A percentile compares a stretch with the other conserved stretches of the same genome.
Evolutionary conservation across 2,797 vertebrate species (phyloP).

Genomic region (Dromococcyx pavoninus): DNA sequence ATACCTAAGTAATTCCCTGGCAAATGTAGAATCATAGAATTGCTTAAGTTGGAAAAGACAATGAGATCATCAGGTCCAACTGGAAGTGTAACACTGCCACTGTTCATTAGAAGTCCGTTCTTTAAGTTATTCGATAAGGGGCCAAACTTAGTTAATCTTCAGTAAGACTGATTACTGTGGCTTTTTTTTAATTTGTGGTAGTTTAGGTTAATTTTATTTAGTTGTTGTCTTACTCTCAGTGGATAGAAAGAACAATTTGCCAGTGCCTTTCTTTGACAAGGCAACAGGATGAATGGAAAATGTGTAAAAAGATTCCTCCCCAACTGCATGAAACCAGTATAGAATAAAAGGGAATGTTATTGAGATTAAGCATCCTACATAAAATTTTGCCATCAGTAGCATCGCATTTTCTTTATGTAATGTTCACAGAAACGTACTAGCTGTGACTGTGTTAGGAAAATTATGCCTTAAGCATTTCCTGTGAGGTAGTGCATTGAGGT

Average conservation of each 20-base stretch:
- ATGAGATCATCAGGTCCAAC: too few relatives aligned
- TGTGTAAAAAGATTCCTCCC: background rate
- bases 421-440: background rate
- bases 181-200: background rate
- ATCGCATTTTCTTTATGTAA: background rate
- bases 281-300: background rate
- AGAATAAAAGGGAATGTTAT: background rate
- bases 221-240: background rate
- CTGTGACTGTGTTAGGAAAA: background rate
- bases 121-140: background rate
- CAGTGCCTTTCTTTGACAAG: background rate
- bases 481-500: background rate
- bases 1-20: background rate
- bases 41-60: too few relatives aligned
- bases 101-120: background rate
- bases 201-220: background rate
- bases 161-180: background rate
- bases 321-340: background rate
- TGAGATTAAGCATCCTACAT: background rate
- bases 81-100: too few relatives aligned
- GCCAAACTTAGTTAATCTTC: background rate
- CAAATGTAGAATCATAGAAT: background rate
- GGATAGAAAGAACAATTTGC: background rate
- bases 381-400: slow-evolving; percentile 12
- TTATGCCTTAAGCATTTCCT: background rate